phyloP scores from a whole-genome alignment of 2,797 vertebrate genomes.

The Diceros bicornis region DNA sequence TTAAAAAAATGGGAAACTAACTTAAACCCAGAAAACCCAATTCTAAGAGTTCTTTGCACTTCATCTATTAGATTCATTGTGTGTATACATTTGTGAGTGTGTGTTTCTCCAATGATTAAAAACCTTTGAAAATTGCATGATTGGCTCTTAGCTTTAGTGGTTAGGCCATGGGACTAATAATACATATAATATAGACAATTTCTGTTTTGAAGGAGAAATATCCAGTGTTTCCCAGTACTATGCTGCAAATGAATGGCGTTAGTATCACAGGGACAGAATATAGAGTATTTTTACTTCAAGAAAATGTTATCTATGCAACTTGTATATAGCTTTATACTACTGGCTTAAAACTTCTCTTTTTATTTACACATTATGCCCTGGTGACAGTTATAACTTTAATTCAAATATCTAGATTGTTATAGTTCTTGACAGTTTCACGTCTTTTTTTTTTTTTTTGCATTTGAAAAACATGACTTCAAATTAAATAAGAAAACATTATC shows the following conservation, averaged over 20 bases:
- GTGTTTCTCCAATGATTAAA: background rate
- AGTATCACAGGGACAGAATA: background rate
- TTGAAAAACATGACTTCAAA: background rate
- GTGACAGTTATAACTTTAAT: background rate
- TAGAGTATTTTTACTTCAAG: background rate
- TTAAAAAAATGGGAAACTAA: background rate
- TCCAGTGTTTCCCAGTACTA: background rate
- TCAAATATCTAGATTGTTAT: background rate
- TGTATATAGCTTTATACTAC: background rate
- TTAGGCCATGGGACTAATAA: background rate
- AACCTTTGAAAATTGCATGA: background rate
- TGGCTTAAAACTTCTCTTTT: background rate
- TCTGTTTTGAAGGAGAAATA: background rate
- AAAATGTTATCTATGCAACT: background rate
- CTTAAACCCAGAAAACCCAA: background rate
- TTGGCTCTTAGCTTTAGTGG: background rate
- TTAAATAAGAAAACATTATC: background rate
- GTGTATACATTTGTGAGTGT: background rate
- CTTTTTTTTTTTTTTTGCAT: background rate
- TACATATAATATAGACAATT: background rate
- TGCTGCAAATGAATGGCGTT: background rate
- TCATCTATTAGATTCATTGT: background rate
- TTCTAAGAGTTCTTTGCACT: background rate
- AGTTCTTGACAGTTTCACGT: background rate
- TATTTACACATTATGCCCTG: background rate